These are phyloP conservation scores for Parnassius orleans DNA, from an alignment of 2,888 invertebrate genomes.

Conservation along the genomic window DNA sequence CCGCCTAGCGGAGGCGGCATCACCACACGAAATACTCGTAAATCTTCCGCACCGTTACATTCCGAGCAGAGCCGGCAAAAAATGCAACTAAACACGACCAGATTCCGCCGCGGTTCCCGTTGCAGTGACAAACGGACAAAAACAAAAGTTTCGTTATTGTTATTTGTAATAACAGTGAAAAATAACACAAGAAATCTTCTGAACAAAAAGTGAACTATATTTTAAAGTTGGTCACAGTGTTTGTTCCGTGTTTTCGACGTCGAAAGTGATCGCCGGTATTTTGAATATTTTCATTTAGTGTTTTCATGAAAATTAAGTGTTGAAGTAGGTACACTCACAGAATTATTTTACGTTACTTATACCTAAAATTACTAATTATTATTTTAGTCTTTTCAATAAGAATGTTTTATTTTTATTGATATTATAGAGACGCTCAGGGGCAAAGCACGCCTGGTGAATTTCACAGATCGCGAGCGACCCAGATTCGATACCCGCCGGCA, in stretches of 20 bases:
- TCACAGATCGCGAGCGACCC: too few species aligned
- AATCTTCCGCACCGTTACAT: constrained; percentile 37
- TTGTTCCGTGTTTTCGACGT: not conserved
- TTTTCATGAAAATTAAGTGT: too few species aligned
- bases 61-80: constrained; percentile 28
- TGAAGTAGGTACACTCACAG: too few species aligned
- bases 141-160: constrained; percentile 20
- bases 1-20: not conserved
- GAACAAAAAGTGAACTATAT: constrained; percentile 17
- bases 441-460: too few species aligned
- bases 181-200: constrained; percentile 8
- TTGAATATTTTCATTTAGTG: too few species aligned
- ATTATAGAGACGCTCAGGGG: too few species aligned
- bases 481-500: too few species aligned
- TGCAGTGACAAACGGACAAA: constrained; percentile 15
- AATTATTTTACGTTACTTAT: too few species aligned
- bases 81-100: constrained; percentile 15
- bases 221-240: constrained; percentile 17
- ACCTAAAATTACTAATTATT: too few species aligned
- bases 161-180: constrained; percentile 26
- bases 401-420: too few species aligned
- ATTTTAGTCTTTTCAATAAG: too few species aligned
- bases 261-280: too few species aligned
- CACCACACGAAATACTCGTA: constrained; percentile 10
- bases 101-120: constrained; percentile 13